These are phyloP conservation scores for Drosophila nikananu DNA, from an alignment of 1,140 invertebrate species.

Conservation along the genomic window DNA sequence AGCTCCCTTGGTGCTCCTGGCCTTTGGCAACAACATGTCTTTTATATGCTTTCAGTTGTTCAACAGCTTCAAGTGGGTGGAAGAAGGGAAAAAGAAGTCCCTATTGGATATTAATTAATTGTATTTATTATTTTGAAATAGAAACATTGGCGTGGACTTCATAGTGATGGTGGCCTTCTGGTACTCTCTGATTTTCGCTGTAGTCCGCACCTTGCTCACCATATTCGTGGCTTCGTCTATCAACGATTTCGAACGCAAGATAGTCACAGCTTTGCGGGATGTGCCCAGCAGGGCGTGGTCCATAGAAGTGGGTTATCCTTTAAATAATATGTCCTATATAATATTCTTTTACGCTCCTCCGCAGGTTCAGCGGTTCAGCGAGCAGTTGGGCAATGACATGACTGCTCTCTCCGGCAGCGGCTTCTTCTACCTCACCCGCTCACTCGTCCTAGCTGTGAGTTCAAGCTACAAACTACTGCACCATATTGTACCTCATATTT, in stretches of 20 bases:
- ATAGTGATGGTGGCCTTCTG: slow-evolving; percentile 87
- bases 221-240: slow-evolving; percentile 88
- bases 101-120: background rate
- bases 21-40: slow-evolving; percentile 81
- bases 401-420: slow-evolving; percentile 87
- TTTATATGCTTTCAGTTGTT: slow-evolving; percentile 84
- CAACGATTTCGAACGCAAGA: slow-evolving; percentile 87
- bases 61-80: slow-evolving; percentile 77
- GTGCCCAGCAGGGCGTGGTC: slow-evolving; percentile 87
- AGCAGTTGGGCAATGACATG: slow-evolving; percentile 87
- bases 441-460: slow-evolving; percentile 87
- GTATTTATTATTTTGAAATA: slow-evolving; percentile 28
- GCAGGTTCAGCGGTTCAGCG: slow-evolving; percentile 86
- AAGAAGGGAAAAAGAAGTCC: background rate
- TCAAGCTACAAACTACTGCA: background rate
- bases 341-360: background rate
- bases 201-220: slow-evolving; percentile 87
- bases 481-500: too few relatives aligned
- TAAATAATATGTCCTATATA: background rate
- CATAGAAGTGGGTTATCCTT: slow-evolving; percentile 85
- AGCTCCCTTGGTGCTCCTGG: slow-evolving; percentile 65
- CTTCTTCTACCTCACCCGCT: slow-evolving; percentile 89
- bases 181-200: slow-evolving; percentile 88
- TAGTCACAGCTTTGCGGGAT: slow-evolving; percentile 86
- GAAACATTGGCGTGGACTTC: slow-evolving; percentile 77